Evolutionary conservation across 2,113 vertebrate genomes (phyloP).

Genomic region (Perca flavescens): DNA sequence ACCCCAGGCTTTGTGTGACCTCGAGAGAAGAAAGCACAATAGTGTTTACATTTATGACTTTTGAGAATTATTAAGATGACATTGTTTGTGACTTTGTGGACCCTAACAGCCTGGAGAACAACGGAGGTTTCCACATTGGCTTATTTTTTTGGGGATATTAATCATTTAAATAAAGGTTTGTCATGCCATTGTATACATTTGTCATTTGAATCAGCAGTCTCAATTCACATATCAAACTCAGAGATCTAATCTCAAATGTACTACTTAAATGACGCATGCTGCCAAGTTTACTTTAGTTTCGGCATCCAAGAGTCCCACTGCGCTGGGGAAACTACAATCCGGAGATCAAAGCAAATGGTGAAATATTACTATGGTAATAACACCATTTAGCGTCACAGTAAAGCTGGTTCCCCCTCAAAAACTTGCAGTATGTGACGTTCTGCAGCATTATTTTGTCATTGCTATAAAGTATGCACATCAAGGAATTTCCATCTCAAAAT

Average conservation of each 20-base stretch:
- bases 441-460: slow-evolving; percentile 1
- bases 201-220: slow-evolving; percentile 44
- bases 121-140: slow-evolving; percentile 23
- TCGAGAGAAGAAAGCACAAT: slow-evolving; percentile 46
- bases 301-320: slow-evolving; percentile 42
- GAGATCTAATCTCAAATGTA: slow-evolving; percentile 1
- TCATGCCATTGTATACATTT: slow-evolving; percentile 44
- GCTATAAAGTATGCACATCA: neutral
- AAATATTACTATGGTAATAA: slow-evolving; percentile 19
- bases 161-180: slow-evolving; percentile 63
- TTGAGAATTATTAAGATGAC: slow-evolving; percentile 57
- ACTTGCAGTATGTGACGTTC: neutral
- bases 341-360: slow-evolving; percentile 27
- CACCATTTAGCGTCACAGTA: slow-evolving; percentile 17
- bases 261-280: slow-evolving; percentile 14
- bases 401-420: slow-evolving; percentile 3
- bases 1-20: slow-evolving; percentile 50
- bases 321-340: slow-evolving; percentile 10
- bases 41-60: slow-evolving; percentile 52
- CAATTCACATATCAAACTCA: slow-evolving; percentile 35
- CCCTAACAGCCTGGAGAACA: slow-evolving; percentile 26
- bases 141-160: slow-evolving; percentile 31
- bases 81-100: slow-evolving; percentile 57
- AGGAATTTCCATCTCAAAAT: slow-evolving; percentile 2
- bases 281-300: slow-evolving; percentile 32